Base-by-base conservation (phyloP, 1,140 invertebrate species). In the Drosophila micromelanica region DNA sequence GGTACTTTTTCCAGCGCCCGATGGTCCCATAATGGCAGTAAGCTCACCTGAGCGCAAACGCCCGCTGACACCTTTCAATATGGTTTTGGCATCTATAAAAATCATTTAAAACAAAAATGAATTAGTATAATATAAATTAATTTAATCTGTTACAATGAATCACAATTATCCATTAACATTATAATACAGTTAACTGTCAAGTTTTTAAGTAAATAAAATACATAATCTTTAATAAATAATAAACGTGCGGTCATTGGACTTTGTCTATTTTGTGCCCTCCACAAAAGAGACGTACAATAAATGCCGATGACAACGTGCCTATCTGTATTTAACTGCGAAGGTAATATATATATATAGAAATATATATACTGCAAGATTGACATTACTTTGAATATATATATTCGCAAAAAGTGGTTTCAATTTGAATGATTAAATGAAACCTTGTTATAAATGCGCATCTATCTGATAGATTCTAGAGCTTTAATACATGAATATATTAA, bases 11-110 rank as follows among this genome's bases (percentile, higher is more conserved):
- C 97, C 97, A 61, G 97, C 97, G 15, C 97, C 97, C 0, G 97
- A 98, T 13, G 97, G 97, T 8, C 98, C 97, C 97, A 98, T 98
- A 78, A 98, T 98, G 71, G 97, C 97, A 15, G 97, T 98, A 62
- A 98, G 93, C 90, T 98, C 96, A 13, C 97, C 96, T 13, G 96
- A 97, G 30, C 95, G 94, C 61, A 98, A 93, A 67, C 95, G 93
- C 12, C 97, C 97, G 67, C 96, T 97, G 59, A 97, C 96, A 38
- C 95, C 95, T 93, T 97, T 97, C 45, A 98, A 93, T 76, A 97
- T 97, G 15, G 94, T 95, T 93, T 97, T 97, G 71, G 94, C 93
- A 94, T 94, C 96, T 97, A 93, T 4, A 67, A 54, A 1, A 12
- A 64, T 17, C 38, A 42, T 30, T 32, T 32, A 32, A 32, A 32